phyloP scores from a whole-genome alignment of 2,888 invertebrate genomes.

The Aproaerema taeniolella region DNA sequence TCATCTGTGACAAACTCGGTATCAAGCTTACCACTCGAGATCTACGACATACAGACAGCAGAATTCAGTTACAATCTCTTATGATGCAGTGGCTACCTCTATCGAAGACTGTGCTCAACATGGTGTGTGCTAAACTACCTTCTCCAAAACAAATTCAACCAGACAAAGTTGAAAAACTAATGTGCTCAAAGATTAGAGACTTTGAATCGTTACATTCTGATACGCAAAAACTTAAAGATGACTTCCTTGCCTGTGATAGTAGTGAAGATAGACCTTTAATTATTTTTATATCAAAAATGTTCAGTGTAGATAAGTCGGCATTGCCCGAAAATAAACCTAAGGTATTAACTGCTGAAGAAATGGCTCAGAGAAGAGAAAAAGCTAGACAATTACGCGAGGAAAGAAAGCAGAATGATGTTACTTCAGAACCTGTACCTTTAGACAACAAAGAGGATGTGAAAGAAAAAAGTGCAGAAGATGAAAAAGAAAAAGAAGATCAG shows the following conservation, averaged over 20 bases:
- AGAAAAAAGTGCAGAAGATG: conserved; percentile 59
- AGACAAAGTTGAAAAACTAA: conserved; percentile 88
- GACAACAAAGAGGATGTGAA: conserved; percentile 33
- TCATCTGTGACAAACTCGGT: conserved; percentile 85
- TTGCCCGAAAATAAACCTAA: conserved; percentile 89
- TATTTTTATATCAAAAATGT: conserved; percentile 94
- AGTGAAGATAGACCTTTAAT: conserved; percentile 81
- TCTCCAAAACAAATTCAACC: conserved; percentile 85
- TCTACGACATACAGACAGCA: conserved; percentile 85
- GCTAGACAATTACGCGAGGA: conserved; percentile 82
- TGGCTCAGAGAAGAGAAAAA: conserved; percentile 81
- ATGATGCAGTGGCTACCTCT: conserved; percentile 94
- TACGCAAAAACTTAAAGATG: conserved; percentile 83
- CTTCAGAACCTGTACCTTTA: conserved; percentile 29
- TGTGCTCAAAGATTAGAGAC: conserved; percentile 83
- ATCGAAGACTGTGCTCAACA: conserved; percentile 87
- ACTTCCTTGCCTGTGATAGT: conserved; percentile 83
- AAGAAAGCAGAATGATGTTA: conserved; percentile 48
- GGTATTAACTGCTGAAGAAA: conserved; percentile 85
- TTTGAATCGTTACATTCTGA: conserved; percentile 82
- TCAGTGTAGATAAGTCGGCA: conserved; percentile 84
- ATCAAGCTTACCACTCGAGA: conserved; percentile 87
- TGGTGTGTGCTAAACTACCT: conserved; percentile 89
- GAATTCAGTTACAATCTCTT: conserved; percentile 87
- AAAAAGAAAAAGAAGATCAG: conserved; percentile 39